Base-by-base conservation (phyloP, 2,888 invertebrate species). In the Liopterus haemorrhoidalis region DNA sequence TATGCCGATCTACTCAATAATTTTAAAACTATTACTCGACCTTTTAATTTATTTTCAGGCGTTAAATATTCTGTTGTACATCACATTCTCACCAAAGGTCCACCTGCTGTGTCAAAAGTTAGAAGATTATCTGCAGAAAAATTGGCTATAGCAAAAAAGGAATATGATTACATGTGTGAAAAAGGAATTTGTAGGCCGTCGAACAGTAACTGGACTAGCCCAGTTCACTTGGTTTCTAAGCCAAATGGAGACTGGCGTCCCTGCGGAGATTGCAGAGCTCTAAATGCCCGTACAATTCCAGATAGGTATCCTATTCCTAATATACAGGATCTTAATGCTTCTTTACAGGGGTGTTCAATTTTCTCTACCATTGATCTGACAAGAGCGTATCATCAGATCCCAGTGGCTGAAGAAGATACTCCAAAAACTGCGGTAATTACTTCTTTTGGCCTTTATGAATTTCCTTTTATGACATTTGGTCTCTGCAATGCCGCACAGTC, bases 201-300 rank as follows among this genome's bases (percentile, higher is more conserved):
- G 11, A 21, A 52, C 8, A 52, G 55, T 37, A 51, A 57, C 2
- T 63, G 62, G 63, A 48, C 61, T 3, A 55, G 58, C 3, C 58
- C 61, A 4, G 48, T 63, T 0, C 62, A 62, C 43, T 38, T 63
- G 25, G 61, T 55, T 2, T 58, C 60, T 2, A 64, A 63, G 38
- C 54, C 55, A 22, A 48, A 51, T 6, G 55, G 55, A 12, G 51
- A 54, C 1, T 60, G 57, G 30, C 60, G 61, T 8, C 63, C 59
- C 54, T 67, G 68, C 53, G 56, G 63, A 0, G 62, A 67, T 25
- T 67, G 61, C 39, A 41, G 65, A 0, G 16, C 14, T 1, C 47
- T 65, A 0, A 65, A 64, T 32, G 55, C 54, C 0, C 53, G 65
- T 61, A 60, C 71, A 69, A 58, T 72, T 70, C 61, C 64, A 61